phyloP scores from a whole-genome alignment of 1,140 invertebrate genomes.

The Nomia melanderi region DNA sequence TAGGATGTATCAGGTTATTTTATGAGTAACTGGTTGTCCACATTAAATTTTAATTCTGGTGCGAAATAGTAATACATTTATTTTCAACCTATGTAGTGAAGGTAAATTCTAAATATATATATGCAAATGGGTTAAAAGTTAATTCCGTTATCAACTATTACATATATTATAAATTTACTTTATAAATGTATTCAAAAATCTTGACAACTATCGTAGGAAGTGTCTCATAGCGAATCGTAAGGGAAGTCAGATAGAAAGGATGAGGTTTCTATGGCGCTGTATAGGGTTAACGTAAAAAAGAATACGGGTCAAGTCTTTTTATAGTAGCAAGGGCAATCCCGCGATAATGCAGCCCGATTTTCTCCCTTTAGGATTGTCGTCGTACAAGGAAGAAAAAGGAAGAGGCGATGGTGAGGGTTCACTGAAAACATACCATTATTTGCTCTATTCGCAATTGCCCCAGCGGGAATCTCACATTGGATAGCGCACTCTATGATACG shows the following conservation, averaged over 20 bases:
- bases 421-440: slow-evolving; percentile 43
- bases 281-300: slow-evolving; percentile 21
- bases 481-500: neutral
- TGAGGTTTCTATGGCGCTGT: slow-evolving; percentile 21
- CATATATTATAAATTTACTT: too few species aligned
- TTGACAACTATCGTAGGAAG: neutral
- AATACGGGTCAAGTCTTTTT: slow-evolving; percentile 48
- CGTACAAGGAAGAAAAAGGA: neutral
- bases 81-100: too few species aligned
- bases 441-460: slow-evolving; percentile 32
- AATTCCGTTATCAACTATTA: too few species aligned
- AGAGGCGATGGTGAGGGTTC: neutral
- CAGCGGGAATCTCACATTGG: slow-evolving; percentile 39
- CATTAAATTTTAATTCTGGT: too few species aligned
- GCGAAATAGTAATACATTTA: too few species aligned
- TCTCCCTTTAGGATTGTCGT: slow-evolving; percentile 28
- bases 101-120: too few species aligned
- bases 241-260: too few species aligned
- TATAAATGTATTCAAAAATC: slow-evolving; percentile 23
- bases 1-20: too few species aligned
- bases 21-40: too few species aligned
- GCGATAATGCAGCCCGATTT: slow-evolving; percentile 48
- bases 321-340: slow-evolving; percentile 48
- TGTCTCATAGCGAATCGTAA: neutral
- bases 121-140: too few species aligned